These are phyloP conservation scores for Tauraco hartlaubi DNA, from an alignment of 2,797 vertebrate genomes.

Conservation along the genomic window DNA sequence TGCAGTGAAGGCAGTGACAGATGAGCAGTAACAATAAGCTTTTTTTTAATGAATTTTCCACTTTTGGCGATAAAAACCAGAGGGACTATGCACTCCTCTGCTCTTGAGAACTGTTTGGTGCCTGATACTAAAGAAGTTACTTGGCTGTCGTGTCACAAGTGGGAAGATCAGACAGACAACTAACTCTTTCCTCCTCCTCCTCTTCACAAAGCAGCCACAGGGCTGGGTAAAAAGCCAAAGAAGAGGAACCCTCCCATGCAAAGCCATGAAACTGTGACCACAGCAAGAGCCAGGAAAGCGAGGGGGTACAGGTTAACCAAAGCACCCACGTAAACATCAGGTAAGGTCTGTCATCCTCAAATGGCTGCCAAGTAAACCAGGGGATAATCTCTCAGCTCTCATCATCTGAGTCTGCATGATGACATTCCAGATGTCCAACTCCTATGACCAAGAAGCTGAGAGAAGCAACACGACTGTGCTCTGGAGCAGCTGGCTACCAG, in stretches of 20 bases:
- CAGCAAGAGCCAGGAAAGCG: background rate
- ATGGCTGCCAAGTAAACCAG: background rate
- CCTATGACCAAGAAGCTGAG: background rate
- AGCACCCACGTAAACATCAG: background rate
- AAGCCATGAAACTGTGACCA: background rate
- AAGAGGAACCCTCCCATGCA: background rate
- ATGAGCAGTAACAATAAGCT: background rate
- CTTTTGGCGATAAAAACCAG: background rate
- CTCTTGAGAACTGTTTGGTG: background rate
- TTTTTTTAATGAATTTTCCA: background rate
- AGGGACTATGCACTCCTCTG: background rate
- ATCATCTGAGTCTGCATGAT: background rate
- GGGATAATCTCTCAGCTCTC: background rate
- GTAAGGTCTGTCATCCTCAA: background rate
- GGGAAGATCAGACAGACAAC: background rate
- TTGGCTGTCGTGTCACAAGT: background rate
- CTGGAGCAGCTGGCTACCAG: background rate
- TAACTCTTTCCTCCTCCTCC: background rate
- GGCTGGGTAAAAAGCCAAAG: background rate
- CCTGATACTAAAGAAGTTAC: background rate
- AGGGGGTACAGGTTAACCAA: background rate
- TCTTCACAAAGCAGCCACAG: background rate
- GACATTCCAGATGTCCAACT: background rate
- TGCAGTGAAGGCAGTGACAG: background rate
- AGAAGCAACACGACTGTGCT: background rate